Percentiles rank a stretch among this genome's conserved stretches.
Conservation (phyloP, 2,888 invertebrate genomes). For the Bimastos eiseni region DNA sequence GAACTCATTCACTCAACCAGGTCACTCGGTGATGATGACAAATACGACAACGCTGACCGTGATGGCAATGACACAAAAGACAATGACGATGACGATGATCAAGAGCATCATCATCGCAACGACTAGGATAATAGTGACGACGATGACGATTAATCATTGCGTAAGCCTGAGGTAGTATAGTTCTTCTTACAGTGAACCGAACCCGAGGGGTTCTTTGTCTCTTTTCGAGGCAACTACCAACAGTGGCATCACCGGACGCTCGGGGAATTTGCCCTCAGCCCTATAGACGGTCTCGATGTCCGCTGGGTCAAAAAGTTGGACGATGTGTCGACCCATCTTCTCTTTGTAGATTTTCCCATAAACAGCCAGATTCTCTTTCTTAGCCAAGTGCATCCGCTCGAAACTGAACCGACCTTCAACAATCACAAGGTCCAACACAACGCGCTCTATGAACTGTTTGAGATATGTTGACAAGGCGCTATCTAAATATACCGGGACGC, state of each 20-base stretch:
- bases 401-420: constrained; percentile 38
- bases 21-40: too few species aligned
- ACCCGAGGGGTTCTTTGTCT: constrained; percentile 41
- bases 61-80: not conserved
- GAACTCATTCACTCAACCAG: too few species aligned
- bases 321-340: constrained; percentile 56
- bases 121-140: not conserved
- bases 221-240: constrained; percentile 35
- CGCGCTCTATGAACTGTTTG: too few species aligned
- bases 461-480: too few species aligned
- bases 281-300: constrained; percentile 48
- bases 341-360: constrained; percentile 50
- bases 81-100: not conserved
- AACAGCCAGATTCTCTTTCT: constrained; percentile 33
- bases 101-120: not conserved
- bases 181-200: constrained; percentile 43
- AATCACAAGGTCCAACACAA: not conserved
- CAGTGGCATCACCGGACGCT: constrained; percentile 42
- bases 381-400: constrained; percentile 42
- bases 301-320: constrained; percentile 57
- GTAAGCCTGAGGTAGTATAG: not conserved
- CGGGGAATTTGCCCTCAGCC: constrained; percentile 46
- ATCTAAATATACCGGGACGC: too few species aligned
- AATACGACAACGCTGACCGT: not conserved
- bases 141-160: not conserved